These are phyloP conservation scores for Distichodus sexfasciatus DNA, from an alignment of 2,797 vertebrate genomes.

Conservation along the genomic window DNA sequence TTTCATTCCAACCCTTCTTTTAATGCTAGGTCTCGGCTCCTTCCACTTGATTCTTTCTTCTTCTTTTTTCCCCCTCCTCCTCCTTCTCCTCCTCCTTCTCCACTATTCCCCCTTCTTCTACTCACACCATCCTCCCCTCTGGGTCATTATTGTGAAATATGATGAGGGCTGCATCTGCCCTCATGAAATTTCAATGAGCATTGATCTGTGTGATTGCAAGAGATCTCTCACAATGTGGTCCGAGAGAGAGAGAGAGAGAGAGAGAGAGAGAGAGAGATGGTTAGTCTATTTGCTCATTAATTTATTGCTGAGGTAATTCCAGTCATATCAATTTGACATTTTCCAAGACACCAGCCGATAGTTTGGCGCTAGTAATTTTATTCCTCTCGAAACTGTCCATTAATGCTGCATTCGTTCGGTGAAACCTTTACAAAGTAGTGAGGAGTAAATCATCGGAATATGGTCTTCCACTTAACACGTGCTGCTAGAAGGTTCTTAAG, in stretches of 20 bases:
- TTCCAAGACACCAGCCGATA: constrained; percentile 17
- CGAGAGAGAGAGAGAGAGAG: constrained; percentile 16
- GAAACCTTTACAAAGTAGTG: background rate
- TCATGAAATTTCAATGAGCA: constrained; percentile 86
- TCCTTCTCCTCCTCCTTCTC: background rate
- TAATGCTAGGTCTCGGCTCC: constrained; percentile 27
- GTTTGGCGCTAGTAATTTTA: constrained; percentile 6
- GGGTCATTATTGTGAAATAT: constrained; percentile 78
- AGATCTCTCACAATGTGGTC: constrained; percentile 58
- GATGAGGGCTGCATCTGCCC: constrained; percentile 73
- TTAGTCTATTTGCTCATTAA: constrained; percentile 37
- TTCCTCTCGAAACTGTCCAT: constrained; percentile 10
- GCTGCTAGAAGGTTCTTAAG: background rate
- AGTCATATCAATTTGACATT: constrained; percentile 37
- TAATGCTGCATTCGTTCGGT: constrained; percentile 6
- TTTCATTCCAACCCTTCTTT: constrained; percentile 16
- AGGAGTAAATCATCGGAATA: constrained; percentile 6
- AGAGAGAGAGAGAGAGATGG: background rate
- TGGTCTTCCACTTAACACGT: background rate
- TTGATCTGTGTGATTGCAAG: constrained; percentile 74
- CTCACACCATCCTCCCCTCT: constrained; percentile 30
- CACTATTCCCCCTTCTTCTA: background rate
- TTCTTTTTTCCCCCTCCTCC: background rate
- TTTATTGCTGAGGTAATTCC: constrained; percentile 46
- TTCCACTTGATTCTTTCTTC: background rate